Conservation (phyloP, 2,797 vertebrate genomes). For the Loris lydekkerianus region DNA sequence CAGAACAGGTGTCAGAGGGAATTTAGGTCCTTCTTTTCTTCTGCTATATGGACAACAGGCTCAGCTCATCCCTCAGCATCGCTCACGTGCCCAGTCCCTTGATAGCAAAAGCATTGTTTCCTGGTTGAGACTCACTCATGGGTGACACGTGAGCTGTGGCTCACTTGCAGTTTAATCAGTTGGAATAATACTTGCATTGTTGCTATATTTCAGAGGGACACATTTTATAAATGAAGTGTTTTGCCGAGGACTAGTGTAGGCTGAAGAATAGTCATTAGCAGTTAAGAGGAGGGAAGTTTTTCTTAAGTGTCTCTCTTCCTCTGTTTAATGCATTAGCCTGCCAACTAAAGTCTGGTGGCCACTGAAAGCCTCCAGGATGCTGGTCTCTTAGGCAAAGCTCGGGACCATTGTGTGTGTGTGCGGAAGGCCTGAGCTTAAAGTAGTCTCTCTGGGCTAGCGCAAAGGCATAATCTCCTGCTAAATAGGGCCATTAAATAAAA, state of each 20-base stretch:
- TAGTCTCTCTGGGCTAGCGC: conserved; percentile 82
- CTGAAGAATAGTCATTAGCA: conserved; percentile 81
- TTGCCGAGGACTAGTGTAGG: conserved; percentile 78
- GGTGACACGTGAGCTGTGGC: conserved; percentile 71
- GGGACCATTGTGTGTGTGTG: conserved; percentile 53
- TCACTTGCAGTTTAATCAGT: conserved; percentile 85
- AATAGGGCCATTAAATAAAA: conserved; percentile 89
- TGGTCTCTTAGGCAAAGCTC: conserved; percentile 60
- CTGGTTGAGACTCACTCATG: not conserved
- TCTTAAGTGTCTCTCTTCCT: conserved; percentile 73
- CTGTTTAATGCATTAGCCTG: conserved; percentile 80
- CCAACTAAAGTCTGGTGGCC: conserved; percentile 64
- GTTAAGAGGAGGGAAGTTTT: conserved; percentile 77
- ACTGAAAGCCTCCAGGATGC: conserved; percentile 74
- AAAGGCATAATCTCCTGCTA: conserved; percentile 85
- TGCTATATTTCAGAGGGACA: conserved; percentile 84
- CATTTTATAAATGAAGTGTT: conserved; percentile 82
- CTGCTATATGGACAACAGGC: not conserved
- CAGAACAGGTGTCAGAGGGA: not conserved
- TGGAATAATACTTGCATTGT: conserved; percentile 85
- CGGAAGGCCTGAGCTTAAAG: conserved; percentile 77
- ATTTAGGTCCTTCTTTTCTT: not conserved
- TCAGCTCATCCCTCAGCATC: not conserved
- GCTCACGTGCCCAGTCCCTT: not conserved
- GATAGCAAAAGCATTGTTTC: not conserved